These are phyloP conservation scores for Monochamus alternatus DNA, from an alignment of 2,888 invertebrate genomes.

Conservation along the genomic window DNA sequence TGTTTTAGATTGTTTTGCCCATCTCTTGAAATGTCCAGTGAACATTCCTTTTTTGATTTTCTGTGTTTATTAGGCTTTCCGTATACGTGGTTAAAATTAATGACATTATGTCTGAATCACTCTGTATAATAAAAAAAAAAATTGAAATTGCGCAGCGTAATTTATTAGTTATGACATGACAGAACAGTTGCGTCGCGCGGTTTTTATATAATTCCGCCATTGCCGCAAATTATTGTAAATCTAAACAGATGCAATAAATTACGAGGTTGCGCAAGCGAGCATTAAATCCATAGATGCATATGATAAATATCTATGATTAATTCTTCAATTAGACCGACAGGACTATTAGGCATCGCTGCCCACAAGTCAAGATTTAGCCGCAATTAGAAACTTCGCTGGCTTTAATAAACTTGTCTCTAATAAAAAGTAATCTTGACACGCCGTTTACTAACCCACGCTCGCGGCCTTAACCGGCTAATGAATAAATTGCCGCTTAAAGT, in stretches of 20 bases:
- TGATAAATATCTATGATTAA: constrained; percentile 20
- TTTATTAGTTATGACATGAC: not conserved
- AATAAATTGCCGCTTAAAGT: constrained; percentile 42
- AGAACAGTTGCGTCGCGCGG: not conserved
- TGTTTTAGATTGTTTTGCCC: too few species aligned
- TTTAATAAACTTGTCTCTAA: constrained; percentile 35
- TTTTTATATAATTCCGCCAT: not conserved
- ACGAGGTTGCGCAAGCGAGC: not conserved
- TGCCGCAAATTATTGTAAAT: constrained; percentile 15
- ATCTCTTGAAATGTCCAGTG: too few species aligned
- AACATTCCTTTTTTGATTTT: too few species aligned
- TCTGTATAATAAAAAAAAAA: too few species aligned
- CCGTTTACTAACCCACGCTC: constrained; percentile 40
- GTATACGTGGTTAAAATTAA: too few species aligned
- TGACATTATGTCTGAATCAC: too few species aligned
- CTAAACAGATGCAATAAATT: constrained; percentile 13
- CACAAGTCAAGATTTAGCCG: constrained; percentile 10
- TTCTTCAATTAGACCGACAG: constrained; percentile 23
- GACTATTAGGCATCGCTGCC: constrained; percentile 17
- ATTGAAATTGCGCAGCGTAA: not conserved
- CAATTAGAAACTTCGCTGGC: constrained; percentile 15
- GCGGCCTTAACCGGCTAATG: constrained; percentile 38
- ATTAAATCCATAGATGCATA: not conserved
- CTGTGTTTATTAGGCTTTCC: too few species aligned
- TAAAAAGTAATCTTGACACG: constrained; percentile 44